Evolutionary conservation across 2,113 vertebrate species (phyloP).

Genomic region (Phrynocephalus versicolor): DNA sequence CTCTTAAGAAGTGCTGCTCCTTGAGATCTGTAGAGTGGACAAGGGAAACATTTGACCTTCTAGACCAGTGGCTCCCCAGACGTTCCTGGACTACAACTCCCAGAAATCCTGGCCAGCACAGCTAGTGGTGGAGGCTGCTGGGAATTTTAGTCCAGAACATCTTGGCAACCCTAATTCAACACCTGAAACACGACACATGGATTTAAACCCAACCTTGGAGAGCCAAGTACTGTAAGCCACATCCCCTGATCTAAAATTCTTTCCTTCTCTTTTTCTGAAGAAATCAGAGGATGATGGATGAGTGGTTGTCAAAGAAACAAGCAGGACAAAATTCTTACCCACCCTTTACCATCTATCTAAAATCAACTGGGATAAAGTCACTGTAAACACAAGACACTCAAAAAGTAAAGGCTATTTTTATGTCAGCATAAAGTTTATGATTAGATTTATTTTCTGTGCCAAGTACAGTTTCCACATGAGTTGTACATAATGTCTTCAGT

Average conservation of each 20-base stretch:
- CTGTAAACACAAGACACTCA: not conserved
- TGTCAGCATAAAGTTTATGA: conserved; percentile 11
- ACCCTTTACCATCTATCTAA: not conserved
- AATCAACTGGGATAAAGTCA: not conserved
- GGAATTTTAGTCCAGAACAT: not conserved
- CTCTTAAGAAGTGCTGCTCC: no score
- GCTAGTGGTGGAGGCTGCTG: no score
- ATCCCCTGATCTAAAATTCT: not conserved
- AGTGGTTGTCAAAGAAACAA: not conserved
- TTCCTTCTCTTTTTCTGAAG: not conserved
- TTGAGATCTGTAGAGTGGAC: no score
- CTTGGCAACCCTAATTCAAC: not conserved
- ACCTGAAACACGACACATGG: not conserved
- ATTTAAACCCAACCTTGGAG: not conserved
- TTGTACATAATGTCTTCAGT: not conserved
- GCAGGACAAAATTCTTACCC: not conserved
- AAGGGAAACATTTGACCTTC: no score
- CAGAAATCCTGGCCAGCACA: no score
- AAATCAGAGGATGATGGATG: not conserved
- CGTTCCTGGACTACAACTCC: no score
- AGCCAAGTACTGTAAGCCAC: not conserved
- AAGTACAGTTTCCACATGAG: not conserved
- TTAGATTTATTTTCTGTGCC: not conserved
- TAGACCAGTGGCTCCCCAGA: no score
- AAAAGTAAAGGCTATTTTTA: not conserved